A percentile compares a stretch with the other conserved stretches of the same genome.
phyloP scores from a whole-genome alignment of 1,140 invertebrate genomes.

The Penaeus vannamei region DNA sequence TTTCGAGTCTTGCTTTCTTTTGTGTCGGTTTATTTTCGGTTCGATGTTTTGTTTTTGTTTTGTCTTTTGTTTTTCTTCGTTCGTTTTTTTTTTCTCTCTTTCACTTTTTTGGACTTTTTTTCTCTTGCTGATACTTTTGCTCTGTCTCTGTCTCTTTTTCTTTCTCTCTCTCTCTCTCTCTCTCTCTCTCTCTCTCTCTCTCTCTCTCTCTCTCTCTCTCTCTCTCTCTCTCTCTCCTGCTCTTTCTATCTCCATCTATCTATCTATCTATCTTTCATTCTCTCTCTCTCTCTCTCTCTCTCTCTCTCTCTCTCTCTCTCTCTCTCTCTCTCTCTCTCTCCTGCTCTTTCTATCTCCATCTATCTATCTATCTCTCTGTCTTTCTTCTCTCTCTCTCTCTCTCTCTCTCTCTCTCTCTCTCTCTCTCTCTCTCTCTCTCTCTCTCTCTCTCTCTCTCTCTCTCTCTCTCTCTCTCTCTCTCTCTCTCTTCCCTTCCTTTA shows the following conservation, averaged over 20 bases:
- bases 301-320: not conserved
- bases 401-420: too few species aligned
- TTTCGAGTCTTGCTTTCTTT: too few species aligned
- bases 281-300: not conserved
- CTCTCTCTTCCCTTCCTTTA: not conserved
- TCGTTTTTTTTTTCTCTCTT: too few species aligned
- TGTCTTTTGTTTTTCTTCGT: too few species aligned
- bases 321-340: not conserved
- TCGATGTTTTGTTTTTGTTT: too few species aligned
- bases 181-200: conserved; percentile 29
- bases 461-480: not conserved
- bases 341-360: not conserved
- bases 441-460: not conserved
- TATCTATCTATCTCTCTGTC: not conserved
- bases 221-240: conserved; percentile 21
- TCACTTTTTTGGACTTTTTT: too few species aligned
- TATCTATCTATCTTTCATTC: not conserved
- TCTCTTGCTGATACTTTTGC: too few species aligned
- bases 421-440: not conserved
- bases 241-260: conserved; percentile 5
- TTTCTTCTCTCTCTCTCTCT: not conserved
- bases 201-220: conserved; percentile 25
- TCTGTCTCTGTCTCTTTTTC: not conserved
- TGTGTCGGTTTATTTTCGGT: too few species aligned
- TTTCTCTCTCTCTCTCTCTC: conserved; percentile 23